Evolutionary conservation across 2,113 vertebrate genomes (phyloP).

Genomic region (Mobula birostris): DNA sequence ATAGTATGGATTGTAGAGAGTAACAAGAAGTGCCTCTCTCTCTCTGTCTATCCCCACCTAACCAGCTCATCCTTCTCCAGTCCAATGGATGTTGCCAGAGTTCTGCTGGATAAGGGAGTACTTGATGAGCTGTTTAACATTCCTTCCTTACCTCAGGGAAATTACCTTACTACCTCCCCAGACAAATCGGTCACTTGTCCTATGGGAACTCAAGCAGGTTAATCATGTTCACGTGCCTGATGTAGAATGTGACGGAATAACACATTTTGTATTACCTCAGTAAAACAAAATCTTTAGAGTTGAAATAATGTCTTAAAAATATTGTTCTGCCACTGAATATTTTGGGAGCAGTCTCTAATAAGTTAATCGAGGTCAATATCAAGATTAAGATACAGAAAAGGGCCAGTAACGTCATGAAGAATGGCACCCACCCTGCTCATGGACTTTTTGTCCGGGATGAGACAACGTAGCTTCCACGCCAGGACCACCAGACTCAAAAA

Average conservation of each 20-base stretch:
- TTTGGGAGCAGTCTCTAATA: neutral
- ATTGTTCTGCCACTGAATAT: neutral
- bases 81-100: neutral
- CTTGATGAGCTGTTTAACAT: constrained; percentile 15
- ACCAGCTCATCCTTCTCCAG: neutral
- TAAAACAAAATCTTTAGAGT: neutral
- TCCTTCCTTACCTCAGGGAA: neutral
- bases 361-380: too few relatives aligned
- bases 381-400: too few relatives aligned
- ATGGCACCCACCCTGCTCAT: too few relatives aligned
- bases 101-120: neutral
- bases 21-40: neutral
- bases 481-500: too few relatives aligned
- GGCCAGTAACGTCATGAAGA: too few relatives aligned
- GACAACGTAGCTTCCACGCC: too few relatives aligned
- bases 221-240: neutral
- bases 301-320: neutral
- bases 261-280: neutral
- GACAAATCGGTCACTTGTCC: neutral
- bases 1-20: neutral
- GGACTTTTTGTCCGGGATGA: too few relatives aligned
- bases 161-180: neutral
- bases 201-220: neutral
- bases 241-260: neutral
- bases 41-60: neutral